phyloP scores from a whole-genome alignment of 2,888 invertebrate genomes.

The Malacosoma neustria region DNA sequence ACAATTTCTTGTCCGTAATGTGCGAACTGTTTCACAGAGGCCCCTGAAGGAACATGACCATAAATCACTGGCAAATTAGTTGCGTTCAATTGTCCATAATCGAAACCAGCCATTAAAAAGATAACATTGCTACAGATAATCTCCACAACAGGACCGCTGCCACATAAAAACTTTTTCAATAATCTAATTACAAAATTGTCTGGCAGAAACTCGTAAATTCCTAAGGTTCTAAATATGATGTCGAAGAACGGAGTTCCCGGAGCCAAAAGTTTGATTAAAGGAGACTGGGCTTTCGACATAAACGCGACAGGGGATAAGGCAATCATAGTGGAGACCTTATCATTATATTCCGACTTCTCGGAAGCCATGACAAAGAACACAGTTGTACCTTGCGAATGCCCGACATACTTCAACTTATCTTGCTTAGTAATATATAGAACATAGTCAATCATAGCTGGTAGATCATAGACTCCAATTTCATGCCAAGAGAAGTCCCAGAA shows the following conservation, averaged over 20 bases:
- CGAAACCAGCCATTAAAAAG: conserved; percentile 76
- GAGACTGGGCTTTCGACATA: conserved; percentile 47
- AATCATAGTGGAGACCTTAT: conserved; percentile 69
- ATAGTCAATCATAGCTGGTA: conserved; percentile 87
- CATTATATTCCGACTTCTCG: conserved; percentile 68
- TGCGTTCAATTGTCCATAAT: conserved; percentile 71
- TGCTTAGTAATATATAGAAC: conserved; percentile 68
- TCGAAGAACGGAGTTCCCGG: conserved; percentile 29
- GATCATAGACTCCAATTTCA: conserved; percentile 83
- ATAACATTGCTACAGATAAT: conserved; percentile 74
- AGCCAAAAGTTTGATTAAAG: conserved; percentile 36
- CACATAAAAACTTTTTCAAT: conserved; percentile 58
- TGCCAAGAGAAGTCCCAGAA: conserved; percentile 87
- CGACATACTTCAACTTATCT: conserved; percentile 76
- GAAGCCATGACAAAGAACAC: conserved; percentile 74
- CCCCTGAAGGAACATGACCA: conserved; percentile 70
- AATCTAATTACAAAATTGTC: conserved; percentile 58
- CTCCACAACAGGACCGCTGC: conserved; percentile 47
- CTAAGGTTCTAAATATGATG: conserved; percentile 41
- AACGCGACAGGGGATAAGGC: conserved; percentile 76
- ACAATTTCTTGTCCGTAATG: conserved; percentile 70
- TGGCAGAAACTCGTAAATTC: conserved; percentile 79
- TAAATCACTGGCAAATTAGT: conserved; percentile 72
- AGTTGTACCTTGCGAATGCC: conserved; percentile 82
- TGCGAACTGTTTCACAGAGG: conserved; percentile 61